Evolutionary conservation across 2,888 invertebrate species (phyloP).

Genomic region (Therioaphis trifolii): DNA sequence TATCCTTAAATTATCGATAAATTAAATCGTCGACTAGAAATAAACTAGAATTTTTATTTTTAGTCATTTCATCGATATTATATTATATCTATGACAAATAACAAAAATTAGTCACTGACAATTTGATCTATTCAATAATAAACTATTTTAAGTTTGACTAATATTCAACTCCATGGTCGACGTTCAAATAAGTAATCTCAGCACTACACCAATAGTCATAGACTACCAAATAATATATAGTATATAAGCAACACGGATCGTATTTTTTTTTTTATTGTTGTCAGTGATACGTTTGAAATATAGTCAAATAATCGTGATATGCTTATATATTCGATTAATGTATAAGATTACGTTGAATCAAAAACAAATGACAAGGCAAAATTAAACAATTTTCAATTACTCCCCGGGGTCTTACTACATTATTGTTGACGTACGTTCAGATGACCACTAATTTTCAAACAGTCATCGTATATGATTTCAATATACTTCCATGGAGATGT

Average conservation of each 20-base stretch:
- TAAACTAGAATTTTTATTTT: no score
- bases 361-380: constrained; percentile 55
- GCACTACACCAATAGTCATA: no score
- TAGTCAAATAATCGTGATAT: constrained; percentile 13
- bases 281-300: constrained; percentile 3
- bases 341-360: constrained; percentile 37
- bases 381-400: constrained; percentile 47
- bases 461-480: constrained; percentile 39
- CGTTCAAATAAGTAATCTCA: no score
- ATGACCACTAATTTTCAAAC: constrained; percentile 34
- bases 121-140: no score
- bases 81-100: no score
- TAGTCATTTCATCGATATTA: no score
- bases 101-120: no score
- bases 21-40: no score
- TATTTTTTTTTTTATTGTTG: not conserved
- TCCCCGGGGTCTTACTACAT: constrained; percentile 31
- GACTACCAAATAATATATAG: not conserved
- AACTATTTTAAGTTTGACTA: no score
- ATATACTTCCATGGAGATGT: not conserved
- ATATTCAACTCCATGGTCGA: no score
- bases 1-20: no score
- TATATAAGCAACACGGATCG: not conserved
- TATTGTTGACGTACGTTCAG: constrained; percentile 24
- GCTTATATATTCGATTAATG: not conserved